Evolutionary conservation across 2,113 vertebrate genomes (phyloP), one percentile per base, ranked within the genome.

Genomic region (Hymenochirus boettgeri): DNA sequence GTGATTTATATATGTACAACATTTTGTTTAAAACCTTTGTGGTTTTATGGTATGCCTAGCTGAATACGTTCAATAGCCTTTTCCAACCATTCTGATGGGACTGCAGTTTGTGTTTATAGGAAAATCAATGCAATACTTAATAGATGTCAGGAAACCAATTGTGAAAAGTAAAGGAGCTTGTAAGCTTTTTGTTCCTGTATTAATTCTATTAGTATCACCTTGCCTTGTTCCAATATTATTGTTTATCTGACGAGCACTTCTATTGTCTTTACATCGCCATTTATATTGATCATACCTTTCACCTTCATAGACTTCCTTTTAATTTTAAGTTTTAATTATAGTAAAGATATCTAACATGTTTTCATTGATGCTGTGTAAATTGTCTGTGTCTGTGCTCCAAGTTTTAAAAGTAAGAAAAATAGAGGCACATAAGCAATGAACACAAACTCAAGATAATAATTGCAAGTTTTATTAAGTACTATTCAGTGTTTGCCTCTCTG

Each of bases 111-210:
- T 70, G 71, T 74, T 89, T 84, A 84, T 82, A 77, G 74, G 63
- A 83, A 85, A 88, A 87, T 88, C 85, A 73, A 86, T 88, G 52
- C 1, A 59, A 83, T 80, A 82, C 85, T 87, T 83, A 88, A 84
- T 85, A 82, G 79, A 73, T 74, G 73, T 73, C 63, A 57, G 77
- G 72, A 27, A 73, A 77, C 82, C 74, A 74, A 77, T 75, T 81
- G 72, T 70, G 55, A 83, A 65, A 73, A 6, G 62, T 37, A 12
- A 61, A 35, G 59, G 60, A 71, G 33, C 54, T 61, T 69, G 73
- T 23, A 66, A 64, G 73, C 60, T 73, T 62, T 69, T 51, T 72
- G 55, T 65, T 2, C 11, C 67, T 18, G 1, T 12, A 76, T 79
- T 48, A 73, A 80, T 82, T 75, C 74, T 72, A 61, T 75, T 66